These are phyloP conservation scores for Aphis gossypii DNA, from an alignment of 1,140 invertebrate genomes.

Conservation along the genomic window DNA sequence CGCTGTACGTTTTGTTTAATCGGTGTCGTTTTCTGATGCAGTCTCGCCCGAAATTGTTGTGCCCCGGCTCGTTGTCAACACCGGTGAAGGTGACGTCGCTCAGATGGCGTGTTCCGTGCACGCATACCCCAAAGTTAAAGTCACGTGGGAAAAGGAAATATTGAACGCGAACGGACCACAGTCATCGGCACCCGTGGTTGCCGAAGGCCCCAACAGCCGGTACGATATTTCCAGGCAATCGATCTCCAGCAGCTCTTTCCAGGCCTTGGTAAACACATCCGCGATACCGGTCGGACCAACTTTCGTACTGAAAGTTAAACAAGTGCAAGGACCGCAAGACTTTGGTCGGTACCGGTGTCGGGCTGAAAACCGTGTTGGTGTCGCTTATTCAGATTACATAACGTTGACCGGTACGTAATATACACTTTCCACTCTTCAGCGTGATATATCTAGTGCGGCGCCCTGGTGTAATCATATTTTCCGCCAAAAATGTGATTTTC, in stretches of 20 bases:
- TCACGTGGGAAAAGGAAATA: conserved; percentile 15
- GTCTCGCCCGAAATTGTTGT: not conserved
- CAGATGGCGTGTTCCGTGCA: conserved; percentile 1
- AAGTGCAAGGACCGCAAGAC: not conserved
- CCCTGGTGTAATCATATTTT: too few relatives aligned
- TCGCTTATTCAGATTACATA: not conserved
- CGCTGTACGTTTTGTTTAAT: not conserved
- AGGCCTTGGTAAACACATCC: not conserved
- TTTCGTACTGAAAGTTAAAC: not conserved
- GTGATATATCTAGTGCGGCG: not conserved
- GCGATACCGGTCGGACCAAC: not conserved
- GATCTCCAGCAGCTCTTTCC: fast-evolving
- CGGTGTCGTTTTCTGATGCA: not conserved
- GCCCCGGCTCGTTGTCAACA: conserved; percentile 16
- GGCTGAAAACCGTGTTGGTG: conserved; percentile 7
- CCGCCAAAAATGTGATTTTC: too few relatives aligned
- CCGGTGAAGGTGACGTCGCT: conserved; percentile 29
- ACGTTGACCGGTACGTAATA: not conserved
- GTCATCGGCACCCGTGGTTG: not conserved
- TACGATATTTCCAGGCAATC: not conserved
- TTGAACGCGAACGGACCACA: not conserved
- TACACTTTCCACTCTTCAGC: too few relatives aligned
- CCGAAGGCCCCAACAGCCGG: not conserved
- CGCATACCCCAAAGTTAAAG: not conserved
- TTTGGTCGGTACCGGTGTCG: conserved; percentile 35